Conservation (phyloP, 2,797 vertebrate genomes). For the Podarcis lilfordi region DNA sequence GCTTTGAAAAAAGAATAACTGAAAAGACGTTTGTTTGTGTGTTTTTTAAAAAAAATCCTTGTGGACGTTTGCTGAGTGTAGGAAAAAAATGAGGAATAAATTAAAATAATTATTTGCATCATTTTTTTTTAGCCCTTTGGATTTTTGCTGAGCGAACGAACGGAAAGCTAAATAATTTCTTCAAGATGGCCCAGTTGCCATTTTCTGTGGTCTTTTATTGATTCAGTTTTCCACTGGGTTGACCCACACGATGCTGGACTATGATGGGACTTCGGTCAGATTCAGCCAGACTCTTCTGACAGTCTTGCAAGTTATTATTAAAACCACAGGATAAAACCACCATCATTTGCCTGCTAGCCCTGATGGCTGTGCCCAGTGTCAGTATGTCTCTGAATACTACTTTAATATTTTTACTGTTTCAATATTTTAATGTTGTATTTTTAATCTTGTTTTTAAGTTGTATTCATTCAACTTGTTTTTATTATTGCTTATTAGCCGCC, state of each 20-base stretch:
- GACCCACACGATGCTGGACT: not conserved
- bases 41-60: not conserved
- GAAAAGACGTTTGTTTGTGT: not conserved
- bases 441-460: no score
- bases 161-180: slow-evolving; percentile 6
- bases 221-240: slow-evolving; percentile 4
- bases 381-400: no score
- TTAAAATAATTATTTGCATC: not conserved
- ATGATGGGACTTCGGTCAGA: no score
- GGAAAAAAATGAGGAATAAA: not conserved
- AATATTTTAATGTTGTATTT: no score
- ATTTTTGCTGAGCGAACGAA: not conserved
- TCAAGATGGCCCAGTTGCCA: not conserved
- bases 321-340: no score
- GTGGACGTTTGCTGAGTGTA: not conserved
- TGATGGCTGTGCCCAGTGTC: no score
- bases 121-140: not conserved
- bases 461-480: no score
- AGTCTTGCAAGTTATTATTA: no score
- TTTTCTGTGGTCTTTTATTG: not conserved
- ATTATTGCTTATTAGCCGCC: no score
- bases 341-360: no score
- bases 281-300: no score
- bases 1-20: not conserved
- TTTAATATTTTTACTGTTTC: no score